These are phyloP conservation scores for Hylyphantes graminicola DNA, from an alignment of 1,140 invertebrate genomes.

Conservation along the genomic window DNA sequence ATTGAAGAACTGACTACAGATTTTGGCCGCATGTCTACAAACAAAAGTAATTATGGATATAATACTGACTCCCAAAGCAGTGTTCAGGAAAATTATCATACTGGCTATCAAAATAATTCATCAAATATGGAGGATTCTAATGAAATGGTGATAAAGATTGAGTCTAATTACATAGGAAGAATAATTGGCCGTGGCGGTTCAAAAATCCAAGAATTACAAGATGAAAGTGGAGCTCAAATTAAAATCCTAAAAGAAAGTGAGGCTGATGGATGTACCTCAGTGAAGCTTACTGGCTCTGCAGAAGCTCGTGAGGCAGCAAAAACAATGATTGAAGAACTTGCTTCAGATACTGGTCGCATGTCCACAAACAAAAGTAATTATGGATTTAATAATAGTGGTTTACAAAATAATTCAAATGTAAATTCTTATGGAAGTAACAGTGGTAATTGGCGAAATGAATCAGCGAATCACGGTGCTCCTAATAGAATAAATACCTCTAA, in stretches of 20 bases:
- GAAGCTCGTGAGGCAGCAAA: slow-evolving; percentile 71
- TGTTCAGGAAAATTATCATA: no score
- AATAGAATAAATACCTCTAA: not conserved
- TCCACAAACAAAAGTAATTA: not conserved
- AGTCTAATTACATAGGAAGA: slow-evolving; percentile 66
- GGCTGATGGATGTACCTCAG: slow-evolving; percentile 30
- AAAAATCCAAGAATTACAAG: slow-evolving; percentile 93
- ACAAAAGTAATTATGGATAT: not conserved
- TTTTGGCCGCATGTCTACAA: slow-evolving; percentile 1
- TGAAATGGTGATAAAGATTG: slow-evolving; percentile 14
- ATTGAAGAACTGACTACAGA: slow-evolving; percentile 69
- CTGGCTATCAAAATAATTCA: no score
- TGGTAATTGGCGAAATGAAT: not conserved
- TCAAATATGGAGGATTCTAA: no score
- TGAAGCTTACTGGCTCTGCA: slow-evolving; percentile 70
- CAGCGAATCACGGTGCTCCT: not conserved
- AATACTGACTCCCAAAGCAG: not conserved
- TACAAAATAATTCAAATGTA: no score
- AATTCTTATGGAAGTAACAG: slow-evolving; percentile 62
- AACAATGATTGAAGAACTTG: slow-evolving; percentile 71
- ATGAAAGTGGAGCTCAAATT: slow-evolving; percentile 82
- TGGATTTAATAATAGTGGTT: not conserved
- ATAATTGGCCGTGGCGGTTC: slow-evolving; percentile 87
- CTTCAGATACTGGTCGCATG: not conserved
- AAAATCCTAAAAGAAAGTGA: slow-evolving; percentile 66